These are phyloP conservation scores for Archilochus colubris DNA, from an alignment of 2,113 vertebrate genomes.

Conservation along the genomic window DNA sequence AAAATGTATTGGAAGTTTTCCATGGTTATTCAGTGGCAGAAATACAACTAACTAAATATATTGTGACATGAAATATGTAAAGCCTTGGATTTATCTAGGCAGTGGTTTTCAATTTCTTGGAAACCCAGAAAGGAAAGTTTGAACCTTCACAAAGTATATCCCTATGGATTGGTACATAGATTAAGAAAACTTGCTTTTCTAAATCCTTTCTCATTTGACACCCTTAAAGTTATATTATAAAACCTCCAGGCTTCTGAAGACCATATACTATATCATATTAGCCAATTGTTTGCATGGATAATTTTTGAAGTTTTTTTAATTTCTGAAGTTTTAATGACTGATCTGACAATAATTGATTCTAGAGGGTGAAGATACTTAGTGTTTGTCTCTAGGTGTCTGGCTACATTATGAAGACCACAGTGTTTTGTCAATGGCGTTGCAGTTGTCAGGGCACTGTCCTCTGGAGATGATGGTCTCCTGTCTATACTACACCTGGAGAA, in stretches of 20 bases:
- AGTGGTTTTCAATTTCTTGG: background rate
- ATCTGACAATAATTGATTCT: background rate
- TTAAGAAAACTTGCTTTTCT: background rate
- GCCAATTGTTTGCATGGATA: background rate
- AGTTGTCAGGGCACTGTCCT: background rate
- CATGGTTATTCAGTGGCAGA: background rate
- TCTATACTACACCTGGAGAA: background rate
- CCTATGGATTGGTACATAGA: background rate
- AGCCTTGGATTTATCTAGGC: background rate
- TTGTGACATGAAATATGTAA: background rate
- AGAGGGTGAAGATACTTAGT: background rate
- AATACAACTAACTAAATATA: background rate
- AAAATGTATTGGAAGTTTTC: conserved; percentile 11
- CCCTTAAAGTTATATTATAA: background rate
- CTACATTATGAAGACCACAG: background rate
- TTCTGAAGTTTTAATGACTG: background rate
- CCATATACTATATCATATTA: background rate
- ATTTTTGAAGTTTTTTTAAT: background rate
- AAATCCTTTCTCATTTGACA: background rate
- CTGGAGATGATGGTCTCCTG: background rate
- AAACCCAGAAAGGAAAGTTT: background rate
- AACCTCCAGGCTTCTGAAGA: background rate
- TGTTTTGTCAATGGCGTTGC: background rate
- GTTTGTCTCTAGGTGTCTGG: background rate
- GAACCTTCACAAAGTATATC: background rate